phyloP scores from a whole-genome alignment of 2,113 vertebrate genomes.

The Sylvia atricapilla region DNA sequence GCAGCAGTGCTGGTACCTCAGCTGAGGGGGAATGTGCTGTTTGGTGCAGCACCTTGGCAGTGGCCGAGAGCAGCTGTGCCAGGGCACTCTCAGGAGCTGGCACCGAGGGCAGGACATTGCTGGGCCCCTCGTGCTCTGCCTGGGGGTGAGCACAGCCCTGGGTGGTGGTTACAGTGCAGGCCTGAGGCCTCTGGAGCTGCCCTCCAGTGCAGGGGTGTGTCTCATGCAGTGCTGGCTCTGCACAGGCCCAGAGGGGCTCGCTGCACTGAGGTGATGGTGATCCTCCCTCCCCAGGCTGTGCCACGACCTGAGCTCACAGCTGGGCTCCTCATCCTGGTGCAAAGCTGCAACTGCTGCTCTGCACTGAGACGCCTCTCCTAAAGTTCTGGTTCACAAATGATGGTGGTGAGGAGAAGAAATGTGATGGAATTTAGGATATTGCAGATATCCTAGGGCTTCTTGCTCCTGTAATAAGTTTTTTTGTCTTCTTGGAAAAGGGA shows the following conservation, averaged over 20 bases:
- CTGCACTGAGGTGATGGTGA: no score
- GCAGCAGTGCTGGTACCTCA: neutral
- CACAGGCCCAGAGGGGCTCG: neutral
- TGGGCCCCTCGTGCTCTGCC: fast-evolving
- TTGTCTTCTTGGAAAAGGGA: neutral
- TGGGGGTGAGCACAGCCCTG: neutral
- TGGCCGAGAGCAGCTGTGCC: neutral
- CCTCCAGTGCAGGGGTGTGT: fast-evolving
- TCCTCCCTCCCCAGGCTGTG: neutral
- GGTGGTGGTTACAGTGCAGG: neutral
- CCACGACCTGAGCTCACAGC: neutral
- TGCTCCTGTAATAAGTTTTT: neutral
- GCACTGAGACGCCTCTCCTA: neutral
- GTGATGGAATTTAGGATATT: neutral
- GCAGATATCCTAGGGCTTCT: neutral
- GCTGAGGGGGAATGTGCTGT: neutral
- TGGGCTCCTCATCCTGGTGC: neutral
- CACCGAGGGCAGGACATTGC: neutral
- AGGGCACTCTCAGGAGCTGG: neutral
- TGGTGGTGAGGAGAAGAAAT: neutral
- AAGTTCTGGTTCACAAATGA: neutral
- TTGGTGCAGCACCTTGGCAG: neutral
- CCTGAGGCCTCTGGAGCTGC: neutral
- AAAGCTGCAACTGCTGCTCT: neutral
- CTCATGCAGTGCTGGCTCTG: neutral